phyloP scores from a whole-genome alignment of 2,888 invertebrate genomes.

The Megaustenia siamemsis region DNA sequence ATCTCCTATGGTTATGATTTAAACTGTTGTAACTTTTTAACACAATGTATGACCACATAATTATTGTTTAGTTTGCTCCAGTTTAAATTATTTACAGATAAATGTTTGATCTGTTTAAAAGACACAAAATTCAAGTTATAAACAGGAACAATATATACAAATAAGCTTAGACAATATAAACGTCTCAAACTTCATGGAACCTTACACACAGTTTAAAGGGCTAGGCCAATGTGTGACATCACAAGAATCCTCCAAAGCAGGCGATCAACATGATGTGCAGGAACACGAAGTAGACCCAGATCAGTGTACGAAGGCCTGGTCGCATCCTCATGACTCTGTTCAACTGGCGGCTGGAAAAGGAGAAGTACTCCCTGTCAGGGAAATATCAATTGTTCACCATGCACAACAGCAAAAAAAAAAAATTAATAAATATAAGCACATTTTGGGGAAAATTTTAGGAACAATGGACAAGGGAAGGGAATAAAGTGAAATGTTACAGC shows the following conservation, averaged over 20 bases:
- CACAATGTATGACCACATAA: too few species aligned
- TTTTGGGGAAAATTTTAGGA: not conserved
- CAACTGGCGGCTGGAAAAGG: constrained; percentile 67
- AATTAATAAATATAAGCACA: not conserved
- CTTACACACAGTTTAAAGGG: not conserved
- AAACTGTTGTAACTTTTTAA: too few species aligned
- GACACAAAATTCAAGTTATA: too few species aligned
- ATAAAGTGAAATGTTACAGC: too few species aligned
- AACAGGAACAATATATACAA: too few species aligned
- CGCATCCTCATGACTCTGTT: constrained; percentile 64
- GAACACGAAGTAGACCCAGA: constrained; percentile 66
- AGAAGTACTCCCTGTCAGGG: constrained; percentile 67
- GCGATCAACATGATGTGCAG: constrained; percentile 63
- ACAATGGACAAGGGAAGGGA: not conserved
- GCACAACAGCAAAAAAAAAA: not conserved
- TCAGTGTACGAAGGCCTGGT: constrained; percentile 64
- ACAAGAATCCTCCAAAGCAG: constrained; percentile 65
- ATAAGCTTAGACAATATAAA: too few species aligned
- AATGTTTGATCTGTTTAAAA: too few species aligned
- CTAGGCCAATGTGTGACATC: constrained; percentile 34
- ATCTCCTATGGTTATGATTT: too few species aligned
- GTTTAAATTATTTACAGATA: too few species aligned
- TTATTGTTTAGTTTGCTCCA: too few species aligned
- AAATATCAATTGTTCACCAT: constrained; percentile 25
- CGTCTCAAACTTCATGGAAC: not conserved